phyloP scores from a whole-genome alignment of 2,113 vertebrate species.

The Dasypus novemcinctus region DNA sequence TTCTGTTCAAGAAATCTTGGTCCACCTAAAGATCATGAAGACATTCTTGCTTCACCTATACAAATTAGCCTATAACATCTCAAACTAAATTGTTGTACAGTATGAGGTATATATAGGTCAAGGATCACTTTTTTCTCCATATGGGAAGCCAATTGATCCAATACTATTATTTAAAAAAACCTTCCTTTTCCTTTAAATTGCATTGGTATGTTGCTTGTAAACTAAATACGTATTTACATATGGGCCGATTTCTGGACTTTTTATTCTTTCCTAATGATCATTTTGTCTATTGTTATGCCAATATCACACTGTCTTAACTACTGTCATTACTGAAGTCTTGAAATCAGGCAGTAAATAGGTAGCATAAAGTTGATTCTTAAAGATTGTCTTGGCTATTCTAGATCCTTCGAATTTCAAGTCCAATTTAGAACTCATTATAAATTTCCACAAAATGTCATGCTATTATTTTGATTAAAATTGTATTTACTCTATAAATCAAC shows the following conservation, averaged over 20 bases:
- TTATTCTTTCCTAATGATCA: neutral
- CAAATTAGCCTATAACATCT: neutral
- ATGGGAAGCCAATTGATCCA: neutral
- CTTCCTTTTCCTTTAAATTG: neutral
- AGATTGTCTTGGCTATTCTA: neutral
- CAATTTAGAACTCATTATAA: neutral
- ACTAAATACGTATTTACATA: neutral
- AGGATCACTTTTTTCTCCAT: neutral
- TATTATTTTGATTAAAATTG: neutral
- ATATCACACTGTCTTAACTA: neutral
- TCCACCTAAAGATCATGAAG: neutral
- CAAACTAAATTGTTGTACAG: neutral
- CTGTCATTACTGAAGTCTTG: neutral
- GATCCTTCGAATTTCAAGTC: neutral
- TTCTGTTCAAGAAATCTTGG: neutral
- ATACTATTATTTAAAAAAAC: neutral
- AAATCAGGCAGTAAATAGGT: neutral
- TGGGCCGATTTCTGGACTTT: neutral
- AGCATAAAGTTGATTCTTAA: neutral
- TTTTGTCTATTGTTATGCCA: neutral
- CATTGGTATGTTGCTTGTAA: neutral
- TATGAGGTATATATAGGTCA: neutral
- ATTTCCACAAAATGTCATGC: neutral
- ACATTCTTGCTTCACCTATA: neutral
- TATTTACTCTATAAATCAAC: neutral